Percentiles rank a stretch among this genome's conserved stretches.
Evolutionary conservation across 2,797 vertebrate genomes (phyloP).

Genomic region (Bradypodion ventrale): DNA sequence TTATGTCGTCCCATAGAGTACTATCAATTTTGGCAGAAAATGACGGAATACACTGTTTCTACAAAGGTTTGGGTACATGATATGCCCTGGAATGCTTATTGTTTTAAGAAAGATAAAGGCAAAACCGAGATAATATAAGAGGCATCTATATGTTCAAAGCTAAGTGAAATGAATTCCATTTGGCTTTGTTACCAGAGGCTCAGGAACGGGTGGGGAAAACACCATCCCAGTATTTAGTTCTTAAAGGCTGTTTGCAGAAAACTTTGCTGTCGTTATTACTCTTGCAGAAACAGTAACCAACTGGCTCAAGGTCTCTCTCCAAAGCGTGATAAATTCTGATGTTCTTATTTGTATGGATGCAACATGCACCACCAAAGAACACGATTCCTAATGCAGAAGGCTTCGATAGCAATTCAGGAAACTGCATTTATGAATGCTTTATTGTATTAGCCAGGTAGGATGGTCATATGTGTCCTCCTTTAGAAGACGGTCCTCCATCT

Average conservation of each 20-base stretch:
- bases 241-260: not conserved
- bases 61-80: not conserved
- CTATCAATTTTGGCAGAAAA: not conserved
- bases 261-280: not conserved
- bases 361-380: not conserved
- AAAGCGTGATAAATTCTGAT: not conserved
- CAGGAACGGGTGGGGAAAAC: not conserved
- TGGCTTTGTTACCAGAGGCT: constrained; percentile 20
- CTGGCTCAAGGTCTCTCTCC: not conserved
- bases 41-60: constrained; percentile 2
- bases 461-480: too few relatives aligned
- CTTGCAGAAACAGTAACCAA: not conserved
- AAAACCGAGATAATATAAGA: not conserved
- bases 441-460: too few relatives aligned
- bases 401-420: not conserved
- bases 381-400: not conserved
- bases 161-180: constrained; percentile 38
- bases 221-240: not conserved
- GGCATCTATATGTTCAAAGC: constrained; percentile 48
- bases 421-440: too few relatives aligned
- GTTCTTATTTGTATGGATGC: not conserved
- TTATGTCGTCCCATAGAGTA: not conserved
- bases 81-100: constrained; percentile 22
- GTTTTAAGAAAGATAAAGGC: constrained; percentile 40
- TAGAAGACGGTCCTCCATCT: too few relatives aligned